These are phyloP conservation scores for Rachycentron canadum DNA, from an alignment of 2,797 vertebrate genomes.

Conservation along the genomic window DNA sequence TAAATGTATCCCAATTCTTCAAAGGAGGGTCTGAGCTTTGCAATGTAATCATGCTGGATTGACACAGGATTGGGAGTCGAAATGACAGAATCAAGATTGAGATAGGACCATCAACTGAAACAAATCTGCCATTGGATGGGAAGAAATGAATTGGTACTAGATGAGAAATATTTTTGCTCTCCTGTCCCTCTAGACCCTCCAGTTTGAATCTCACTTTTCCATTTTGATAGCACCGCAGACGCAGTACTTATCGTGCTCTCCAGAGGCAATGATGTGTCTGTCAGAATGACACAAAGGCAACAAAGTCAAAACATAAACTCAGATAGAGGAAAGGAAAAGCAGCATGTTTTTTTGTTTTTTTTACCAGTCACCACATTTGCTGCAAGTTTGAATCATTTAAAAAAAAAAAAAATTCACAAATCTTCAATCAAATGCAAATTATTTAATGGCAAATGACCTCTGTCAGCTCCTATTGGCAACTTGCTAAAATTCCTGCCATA, in stretches of 20 bases:
- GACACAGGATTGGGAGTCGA: conserved; percentile 32
- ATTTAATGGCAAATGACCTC: conserved; percentile 4
- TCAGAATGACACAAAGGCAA: conserved; percentile 54
- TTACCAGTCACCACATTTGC: conserved; percentile 14
- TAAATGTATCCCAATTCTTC: conserved; percentile 7
- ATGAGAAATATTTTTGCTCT: conserved; percentile 16
- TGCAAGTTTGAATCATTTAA: conserved; percentile 9
- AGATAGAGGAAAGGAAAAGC: conserved; percentile 14
- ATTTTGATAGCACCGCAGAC: conserved; percentile 57
- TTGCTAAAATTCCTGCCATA: background rate
- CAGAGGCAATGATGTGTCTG: conserved; percentile 53
- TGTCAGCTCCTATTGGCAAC: background rate
- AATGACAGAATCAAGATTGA: conserved; percentile 39
- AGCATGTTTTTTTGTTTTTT: conserved; percentile 10
- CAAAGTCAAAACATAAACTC: conserved; percentile 44
- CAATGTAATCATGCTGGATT: conserved; percentile 8
- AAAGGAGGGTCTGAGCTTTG: background rate
- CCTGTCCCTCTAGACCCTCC: conserved; percentile 45
- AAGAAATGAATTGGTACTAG: conserved; percentile 32
- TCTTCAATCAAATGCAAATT: conserved; percentile 3
- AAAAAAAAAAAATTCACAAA: conserved; percentile 6
- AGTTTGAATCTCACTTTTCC: conserved; percentile 52
- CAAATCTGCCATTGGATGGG: conserved; percentile 28
- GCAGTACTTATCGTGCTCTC: conserved; percentile 47
- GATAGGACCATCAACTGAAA: conserved; percentile 25